Evolutionary conservation across 2,888 invertebrate species (phyloP), one percentile per base, ranked within the genome.

Genomic region (Dromius quadrimaculatus): DNA sequence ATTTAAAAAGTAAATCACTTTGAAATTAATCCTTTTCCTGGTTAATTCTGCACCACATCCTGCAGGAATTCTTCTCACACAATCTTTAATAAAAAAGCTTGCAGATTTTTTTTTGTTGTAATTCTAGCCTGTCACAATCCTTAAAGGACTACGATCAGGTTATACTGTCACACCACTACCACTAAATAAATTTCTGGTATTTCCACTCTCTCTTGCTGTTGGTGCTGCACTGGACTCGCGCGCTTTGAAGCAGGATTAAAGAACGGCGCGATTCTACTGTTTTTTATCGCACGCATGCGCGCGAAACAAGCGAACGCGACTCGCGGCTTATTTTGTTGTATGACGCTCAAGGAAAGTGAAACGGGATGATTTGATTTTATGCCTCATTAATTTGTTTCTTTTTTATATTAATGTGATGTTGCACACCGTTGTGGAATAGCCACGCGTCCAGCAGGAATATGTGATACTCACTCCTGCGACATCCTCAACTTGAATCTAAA

Each of bases 261-360:
- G 63, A 63, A 59, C 61, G 43, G 32, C 62, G 47, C 59, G 28
- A 9, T 81, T 81, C 80, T 78, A 72, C 77, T 83, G 80, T 76
- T 78, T 78, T 83, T 83, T 82, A 77, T 81, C 84, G 84, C 84
- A 83, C 69, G 71, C 73, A 76, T 68, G 71, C 63, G 65, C 71
- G 61, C 28, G 22, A n/a, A n/a, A n/a, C 32, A 19, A n/a, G 28
- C 23, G 50, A 13, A 8, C 19, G 22, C 64, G 38, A 15, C 36
- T 15, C 22, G 41, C 54, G 41, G 34, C 17, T 20, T 43, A 5
- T 41, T 38, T 41, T 17, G 59, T 77, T 81, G 41, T 41, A 11
- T 41, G 77, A 76, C 80, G 80, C 84, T 83, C 84, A 83, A 83
- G 79, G 83, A 82, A 83, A 82, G 82, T 83, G 83, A 83, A 82